Evolutionary conservation across 2,113 vertebrate species (phyloP).

Genomic region (Saimiri boliviensis): DNA sequence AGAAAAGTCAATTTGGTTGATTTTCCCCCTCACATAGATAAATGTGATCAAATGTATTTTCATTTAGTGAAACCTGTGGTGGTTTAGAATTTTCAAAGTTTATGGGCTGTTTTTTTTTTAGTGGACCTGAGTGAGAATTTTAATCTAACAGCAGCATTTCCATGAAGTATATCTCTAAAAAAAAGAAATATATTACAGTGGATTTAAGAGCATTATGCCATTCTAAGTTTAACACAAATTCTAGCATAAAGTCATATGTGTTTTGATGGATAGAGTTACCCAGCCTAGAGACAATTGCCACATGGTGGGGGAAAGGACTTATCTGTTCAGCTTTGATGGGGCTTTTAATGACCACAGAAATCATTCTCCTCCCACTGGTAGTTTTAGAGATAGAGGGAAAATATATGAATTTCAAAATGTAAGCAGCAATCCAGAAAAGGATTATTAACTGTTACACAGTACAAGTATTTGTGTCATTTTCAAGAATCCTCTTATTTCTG

Average conservation of each 20-base stretch:
- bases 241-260: not conserved
- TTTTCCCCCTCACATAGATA: not conserved
- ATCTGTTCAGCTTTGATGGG: not conserved
- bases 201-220: not conserved
- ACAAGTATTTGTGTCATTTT: not conserved
- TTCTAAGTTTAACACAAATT: not conserved
- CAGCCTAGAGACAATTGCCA: not conserved
- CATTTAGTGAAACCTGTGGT: not conserved
- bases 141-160: not conserved
- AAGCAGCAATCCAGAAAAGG: not conserved
- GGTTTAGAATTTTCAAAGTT: not conserved
- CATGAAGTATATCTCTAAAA: not conserved
- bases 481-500: not conserved
- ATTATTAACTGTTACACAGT: not conserved
- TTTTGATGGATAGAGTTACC: not conserved
- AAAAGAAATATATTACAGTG: not conserved
- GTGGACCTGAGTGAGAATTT: not conserved
- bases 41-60: slow-evolving; percentile 15
- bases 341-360: not conserved
- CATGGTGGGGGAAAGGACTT: not conserved
- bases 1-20: not conserved
- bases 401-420: slow-evolving; percentile 17
- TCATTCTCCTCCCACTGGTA: not conserved
- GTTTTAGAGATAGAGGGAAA: not conserved
- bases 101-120: not conserved